These are phyloP conservation scores for Peromyscus melanophrys DNA, from an alignment of 2,797 vertebrate species.

Conservation along the genomic window DNA sequence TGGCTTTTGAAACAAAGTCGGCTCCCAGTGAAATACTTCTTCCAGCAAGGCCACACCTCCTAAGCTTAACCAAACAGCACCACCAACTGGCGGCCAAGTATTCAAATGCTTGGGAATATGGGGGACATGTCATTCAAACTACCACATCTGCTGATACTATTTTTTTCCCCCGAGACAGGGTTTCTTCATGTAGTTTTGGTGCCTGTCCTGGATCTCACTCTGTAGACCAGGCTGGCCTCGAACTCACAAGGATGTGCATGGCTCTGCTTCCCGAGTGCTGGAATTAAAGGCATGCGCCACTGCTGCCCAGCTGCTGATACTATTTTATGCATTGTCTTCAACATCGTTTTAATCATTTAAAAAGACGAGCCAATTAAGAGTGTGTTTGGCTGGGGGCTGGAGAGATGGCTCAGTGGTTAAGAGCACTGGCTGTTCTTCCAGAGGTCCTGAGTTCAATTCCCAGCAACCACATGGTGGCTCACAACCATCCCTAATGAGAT, in stretches of 20 bases:
- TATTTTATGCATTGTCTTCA: constrained; percentile 64
- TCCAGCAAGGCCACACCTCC: neutral
- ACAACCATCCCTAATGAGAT: too few species aligned
- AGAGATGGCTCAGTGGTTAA: too few species aligned
- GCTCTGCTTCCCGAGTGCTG: too few species aligned
- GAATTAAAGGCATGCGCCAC: too few species aligned
- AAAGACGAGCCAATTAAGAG: constrained; percentile 77
- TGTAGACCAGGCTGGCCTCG: too few species aligned
- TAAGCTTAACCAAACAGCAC: neutral
- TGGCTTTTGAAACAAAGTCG: neutral
- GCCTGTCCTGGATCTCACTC: too few species aligned
- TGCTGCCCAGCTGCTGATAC: neutral
- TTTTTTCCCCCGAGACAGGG: neutral
- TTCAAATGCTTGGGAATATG: neutral
- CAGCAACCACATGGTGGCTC: too few species aligned
- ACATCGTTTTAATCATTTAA: constrained; percentile 73
- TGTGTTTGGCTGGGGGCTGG: constrained; percentile 85
- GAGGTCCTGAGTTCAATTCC: too few species aligned
- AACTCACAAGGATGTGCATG: too few species aligned
- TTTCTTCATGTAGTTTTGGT: too few species aligned
- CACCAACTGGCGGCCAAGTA: neutral
- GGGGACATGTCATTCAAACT: neutral
- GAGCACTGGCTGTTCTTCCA: too few species aligned
- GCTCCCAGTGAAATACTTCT: neutral
- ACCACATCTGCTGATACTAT: neutral